phyloP scores from a whole-genome alignment of 2,113 vertebrate species.

The Equus quagga region DNA sequence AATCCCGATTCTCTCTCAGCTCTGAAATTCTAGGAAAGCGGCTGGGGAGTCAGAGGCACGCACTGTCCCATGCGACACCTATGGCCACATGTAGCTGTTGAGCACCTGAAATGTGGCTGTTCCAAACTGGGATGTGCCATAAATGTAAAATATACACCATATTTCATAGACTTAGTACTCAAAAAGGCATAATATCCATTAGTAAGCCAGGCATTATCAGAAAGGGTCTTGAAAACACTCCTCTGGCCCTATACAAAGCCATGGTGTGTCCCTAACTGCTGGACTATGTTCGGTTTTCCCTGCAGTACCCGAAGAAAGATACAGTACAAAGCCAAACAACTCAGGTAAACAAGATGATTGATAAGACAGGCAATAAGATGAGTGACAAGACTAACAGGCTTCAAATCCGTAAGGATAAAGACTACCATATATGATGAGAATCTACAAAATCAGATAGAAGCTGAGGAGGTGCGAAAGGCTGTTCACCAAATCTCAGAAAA shows the following conservation, averaged over 20 bases:
- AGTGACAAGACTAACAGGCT: background rate
- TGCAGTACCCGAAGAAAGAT: conserved; percentile 14
- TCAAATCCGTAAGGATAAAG: background rate
- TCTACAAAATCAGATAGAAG: background rate
- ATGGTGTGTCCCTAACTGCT: background rate
- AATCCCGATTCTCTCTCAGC: background rate
- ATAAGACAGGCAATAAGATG: background rate
- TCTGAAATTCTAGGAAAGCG: conserved; percentile 7
- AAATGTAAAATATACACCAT: background rate
- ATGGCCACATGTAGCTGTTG: background rate
- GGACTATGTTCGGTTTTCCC: background rate
- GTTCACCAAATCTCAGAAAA: background rate
- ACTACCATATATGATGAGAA: background rate
- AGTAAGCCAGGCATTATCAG: background rate
- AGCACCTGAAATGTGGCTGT: background rate
- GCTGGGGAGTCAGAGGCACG: background rate
- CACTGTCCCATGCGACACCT: background rate
- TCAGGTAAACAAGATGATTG: conserved; percentile 28
- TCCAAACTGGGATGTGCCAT: background rate
- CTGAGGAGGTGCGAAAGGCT: background rate
- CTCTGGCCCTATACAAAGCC: background rate
- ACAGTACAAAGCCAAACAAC: conserved; percentile 8
- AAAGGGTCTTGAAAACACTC: background rate
- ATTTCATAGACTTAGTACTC: background rate
- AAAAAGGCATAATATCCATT: background rate